Evolutionary conservation across 2,113 vertebrate genomes (phyloP), one percentile per base, ranked within the genome.

Genomic region (Brevimyrus niger): DNA sequence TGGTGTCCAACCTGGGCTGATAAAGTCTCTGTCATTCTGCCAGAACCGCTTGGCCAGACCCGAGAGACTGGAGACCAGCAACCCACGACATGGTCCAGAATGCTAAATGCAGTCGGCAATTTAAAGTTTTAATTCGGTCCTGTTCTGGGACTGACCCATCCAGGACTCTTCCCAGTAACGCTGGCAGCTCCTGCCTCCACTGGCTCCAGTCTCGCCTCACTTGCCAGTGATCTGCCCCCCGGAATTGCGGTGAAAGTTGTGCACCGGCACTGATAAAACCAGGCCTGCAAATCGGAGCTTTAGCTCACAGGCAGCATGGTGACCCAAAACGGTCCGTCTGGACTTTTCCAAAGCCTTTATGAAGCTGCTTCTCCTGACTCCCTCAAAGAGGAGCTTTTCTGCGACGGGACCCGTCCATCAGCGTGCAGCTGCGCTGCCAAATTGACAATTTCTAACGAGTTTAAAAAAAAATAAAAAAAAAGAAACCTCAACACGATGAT

Each of bases 361-460:
- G 46, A 88, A 42, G 69, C 44, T 42, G 73, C 82, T 87, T 89
- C 44, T 90, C 27, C 50, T 27, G 17, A 80, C 88, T 80, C 76
- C 44, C 87, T 53, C 76, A 87, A 87, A 69, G 27, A 69, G n/a
- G 38, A 53, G 31, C 46, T 23, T 19, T 19, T 55, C 89, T 84
- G 91, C 86, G 89, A 90, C 48, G 88, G 87, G 76, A 17, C 80
- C 23, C 8, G 27, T 55, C 69, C 89, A 91, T 92, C 91, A 58
- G 91, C 92, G 88, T 13, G 17, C 53, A 83, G 65, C 88, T 73
- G 48, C 58, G 80, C 87, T 88, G 89, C 87, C 88, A 86, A 91
- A 91, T 86, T 85, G 90, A 91, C 80, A 65, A 51, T 90, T 55
- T 86, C 90, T 92, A 92, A 91, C 89, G 90, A 90, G 90, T 65